Evolutionary conservation across 2,797 vertebrate species (phyloP).

Genomic region (Coilia nasus): DNA sequence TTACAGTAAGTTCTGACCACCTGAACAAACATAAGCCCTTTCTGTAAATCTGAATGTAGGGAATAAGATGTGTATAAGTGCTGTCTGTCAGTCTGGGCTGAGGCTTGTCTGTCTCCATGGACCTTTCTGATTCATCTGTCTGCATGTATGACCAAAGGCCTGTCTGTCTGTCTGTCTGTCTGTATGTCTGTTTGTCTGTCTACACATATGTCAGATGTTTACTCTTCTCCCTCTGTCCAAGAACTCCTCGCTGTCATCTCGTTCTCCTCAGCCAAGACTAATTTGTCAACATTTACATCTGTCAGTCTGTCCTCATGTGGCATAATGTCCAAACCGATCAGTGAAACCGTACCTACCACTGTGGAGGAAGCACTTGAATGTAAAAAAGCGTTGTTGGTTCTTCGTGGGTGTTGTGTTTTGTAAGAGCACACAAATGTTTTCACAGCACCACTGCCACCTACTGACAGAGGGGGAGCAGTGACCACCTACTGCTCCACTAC

Average conservation of each 20-base stretch:
- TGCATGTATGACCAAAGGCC: background rate
- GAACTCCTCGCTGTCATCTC: background rate
- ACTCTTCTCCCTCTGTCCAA: background rate
- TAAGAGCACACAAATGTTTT: background rate
- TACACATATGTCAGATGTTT: background rate
- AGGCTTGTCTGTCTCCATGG: background rate
- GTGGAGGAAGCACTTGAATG: background rate
- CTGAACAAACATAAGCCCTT: slow-evolving; percentile 9
- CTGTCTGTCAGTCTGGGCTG: background rate
- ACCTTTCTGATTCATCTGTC: background rate
- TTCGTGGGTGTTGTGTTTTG: background rate
- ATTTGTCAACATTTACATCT: background rate
- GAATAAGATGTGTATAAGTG: background rate
- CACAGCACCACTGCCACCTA: slow-evolving; percentile 60
- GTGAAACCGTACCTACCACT: slow-evolving; percentile 15
- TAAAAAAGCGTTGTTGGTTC: background rate
- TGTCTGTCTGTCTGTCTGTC: background rate
- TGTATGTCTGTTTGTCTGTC: background rate
- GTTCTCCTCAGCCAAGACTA: background rate
- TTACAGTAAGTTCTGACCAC: background rate
- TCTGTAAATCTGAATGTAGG: background rate
- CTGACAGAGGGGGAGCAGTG: slow-evolving; percentile 29
- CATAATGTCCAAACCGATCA: background rate
- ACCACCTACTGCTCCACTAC: background rate
- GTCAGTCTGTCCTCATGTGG: slow-evolving; percentile 16